Conservation (phyloP, 2,113 vertebrate genomes). For the Pitta sordida region DNA sequence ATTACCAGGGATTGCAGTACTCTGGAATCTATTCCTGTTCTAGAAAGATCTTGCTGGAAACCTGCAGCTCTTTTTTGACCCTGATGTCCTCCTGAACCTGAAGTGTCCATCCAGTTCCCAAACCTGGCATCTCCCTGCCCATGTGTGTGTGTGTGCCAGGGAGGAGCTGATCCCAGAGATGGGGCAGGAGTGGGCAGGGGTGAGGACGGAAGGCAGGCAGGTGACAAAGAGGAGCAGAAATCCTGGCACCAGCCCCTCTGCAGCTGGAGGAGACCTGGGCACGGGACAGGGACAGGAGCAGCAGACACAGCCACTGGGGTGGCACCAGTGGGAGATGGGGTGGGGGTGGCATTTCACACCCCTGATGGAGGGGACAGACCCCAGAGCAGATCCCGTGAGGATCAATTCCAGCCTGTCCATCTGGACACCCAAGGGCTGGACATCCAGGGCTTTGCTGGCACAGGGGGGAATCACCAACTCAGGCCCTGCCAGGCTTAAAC, state of each 20-base stretch:
- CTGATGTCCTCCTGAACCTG: background rate
- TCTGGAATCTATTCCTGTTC: background rate
- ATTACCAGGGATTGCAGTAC: background rate
- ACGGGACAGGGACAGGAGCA: background rate
- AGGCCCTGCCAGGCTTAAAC: background rate
- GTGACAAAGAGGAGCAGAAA: background rate
- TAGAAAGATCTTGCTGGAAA: background rate
- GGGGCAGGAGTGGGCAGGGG: background rate
- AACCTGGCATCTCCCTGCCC: background rate
- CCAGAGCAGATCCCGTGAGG: background rate
- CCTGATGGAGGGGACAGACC: background rate
- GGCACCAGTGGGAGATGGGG: fast-evolving
- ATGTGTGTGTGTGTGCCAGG: background rate
- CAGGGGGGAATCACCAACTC: fast-evolving
- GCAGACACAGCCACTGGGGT: background rate
- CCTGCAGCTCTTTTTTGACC: background rate
- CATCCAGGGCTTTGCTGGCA: background rate
- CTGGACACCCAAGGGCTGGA: too few relatives aligned
- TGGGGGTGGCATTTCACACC: background rate
- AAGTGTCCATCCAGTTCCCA: background rate
- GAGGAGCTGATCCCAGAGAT: background rate
- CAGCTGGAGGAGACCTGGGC: background rate
- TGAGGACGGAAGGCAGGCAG: background rate
- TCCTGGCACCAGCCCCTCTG: fast-evolving
- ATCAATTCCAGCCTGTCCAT: background rate